phyloP scores from a whole-genome alignment of 1,140 invertebrate genomes.

The Eupristina koningsbergeri region DNA sequence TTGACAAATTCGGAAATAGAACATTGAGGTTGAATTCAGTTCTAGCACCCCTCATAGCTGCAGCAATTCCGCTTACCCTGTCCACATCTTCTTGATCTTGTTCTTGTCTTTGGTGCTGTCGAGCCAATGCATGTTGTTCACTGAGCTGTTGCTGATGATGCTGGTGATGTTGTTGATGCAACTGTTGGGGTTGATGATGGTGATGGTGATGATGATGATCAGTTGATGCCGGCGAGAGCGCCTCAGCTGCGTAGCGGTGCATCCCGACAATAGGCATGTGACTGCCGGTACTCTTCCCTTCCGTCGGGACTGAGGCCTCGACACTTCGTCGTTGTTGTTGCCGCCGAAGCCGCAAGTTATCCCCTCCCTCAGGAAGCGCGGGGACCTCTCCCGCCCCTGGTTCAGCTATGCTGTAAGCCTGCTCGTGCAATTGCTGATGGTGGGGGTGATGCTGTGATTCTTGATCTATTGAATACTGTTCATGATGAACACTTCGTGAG shows the following conservation, averaged over 20 bases:
- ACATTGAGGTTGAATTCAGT: slow-evolving; percentile 58
- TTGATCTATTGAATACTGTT: background rate
- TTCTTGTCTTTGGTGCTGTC: slow-evolving; percentile 51
- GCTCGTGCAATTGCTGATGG: slow-evolving; percentile 51
- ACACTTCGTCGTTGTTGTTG: slow-evolving; percentile 10
- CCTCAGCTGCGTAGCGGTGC: slow-evolving; percentile 67
- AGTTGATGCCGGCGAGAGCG: slow-evolving; percentile 61
- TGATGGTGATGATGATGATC: slow-evolving; percentile 61
- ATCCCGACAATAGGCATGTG: slow-evolving; percentile 70
- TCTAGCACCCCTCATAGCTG: slow-evolving; percentile 61
- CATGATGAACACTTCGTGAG: background rate
- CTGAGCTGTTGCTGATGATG: slow-evolving; percentile 46
- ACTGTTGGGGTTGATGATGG: slow-evolving; percentile 9
- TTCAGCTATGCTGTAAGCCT: slow-evolving; percentile 40
- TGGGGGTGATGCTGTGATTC: slow-evolving; percentile 53
- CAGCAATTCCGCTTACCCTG: slow-evolving; percentile 58
- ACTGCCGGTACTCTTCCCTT: slow-evolving; percentile 64
- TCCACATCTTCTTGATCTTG: slow-evolving; percentile 53
- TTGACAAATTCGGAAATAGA: slow-evolving; percentile 58
- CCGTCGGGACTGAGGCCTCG: slow-evolving; percentile 59
- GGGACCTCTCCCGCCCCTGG: slow-evolving; percentile 62
- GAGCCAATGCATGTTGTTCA: background rate
- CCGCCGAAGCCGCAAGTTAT: slow-evolving; percentile 59
- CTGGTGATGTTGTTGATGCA: slow-evolving; percentile 47
- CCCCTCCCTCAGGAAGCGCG: slow-evolving; percentile 65